These are phyloP conservation scores for mouse (Mus musculus) DNA, from an alignment of 2,113 vertebrate species.

Conservation along the genomic window DNA sequence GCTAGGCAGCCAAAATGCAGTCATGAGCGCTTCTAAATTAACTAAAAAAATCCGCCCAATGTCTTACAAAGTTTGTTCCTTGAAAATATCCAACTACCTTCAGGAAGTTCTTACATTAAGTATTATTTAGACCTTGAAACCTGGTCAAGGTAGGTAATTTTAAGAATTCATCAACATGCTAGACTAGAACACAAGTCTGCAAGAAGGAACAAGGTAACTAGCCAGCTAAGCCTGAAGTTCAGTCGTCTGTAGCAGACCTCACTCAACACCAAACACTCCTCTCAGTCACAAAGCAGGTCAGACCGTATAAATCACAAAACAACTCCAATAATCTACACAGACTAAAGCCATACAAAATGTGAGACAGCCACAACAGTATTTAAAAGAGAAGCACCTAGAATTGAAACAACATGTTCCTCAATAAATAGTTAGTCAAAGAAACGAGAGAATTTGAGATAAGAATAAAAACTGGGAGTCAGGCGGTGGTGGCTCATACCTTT, in stretches of 20 bases:
- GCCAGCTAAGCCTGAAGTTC: not conserved
- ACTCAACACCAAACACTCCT: not conserved
- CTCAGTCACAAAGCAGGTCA: not conserved
- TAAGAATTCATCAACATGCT: constrained; percentile 21
- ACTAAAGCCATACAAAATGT: not conserved
- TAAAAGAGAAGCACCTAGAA: not conserved
- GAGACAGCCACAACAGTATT: not conserved
- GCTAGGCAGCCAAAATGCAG: not conserved
- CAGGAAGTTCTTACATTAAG: constrained; percentile 17
- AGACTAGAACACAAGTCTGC: not conserved
- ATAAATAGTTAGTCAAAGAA: not conserved
- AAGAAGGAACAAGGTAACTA: not conserved
- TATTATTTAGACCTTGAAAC: not conserved
- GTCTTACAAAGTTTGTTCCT: not conserved
- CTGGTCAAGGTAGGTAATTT: not conserved
- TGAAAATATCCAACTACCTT: not conserved
- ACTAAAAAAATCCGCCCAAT: not conserved
- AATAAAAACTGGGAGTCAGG: not conserved
- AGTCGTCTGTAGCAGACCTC: not conserved
- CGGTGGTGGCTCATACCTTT: too few species aligned
- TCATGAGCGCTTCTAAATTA: not conserved
- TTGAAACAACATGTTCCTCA: not conserved
- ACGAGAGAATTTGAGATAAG: not conserved
- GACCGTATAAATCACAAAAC: not conserved
- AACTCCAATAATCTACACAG: not conserved